Base-by-base conservation (phyloP, 30 jellyfish, hydroid and myxozoan species). In the Pelagia noctiluca region DNA sequence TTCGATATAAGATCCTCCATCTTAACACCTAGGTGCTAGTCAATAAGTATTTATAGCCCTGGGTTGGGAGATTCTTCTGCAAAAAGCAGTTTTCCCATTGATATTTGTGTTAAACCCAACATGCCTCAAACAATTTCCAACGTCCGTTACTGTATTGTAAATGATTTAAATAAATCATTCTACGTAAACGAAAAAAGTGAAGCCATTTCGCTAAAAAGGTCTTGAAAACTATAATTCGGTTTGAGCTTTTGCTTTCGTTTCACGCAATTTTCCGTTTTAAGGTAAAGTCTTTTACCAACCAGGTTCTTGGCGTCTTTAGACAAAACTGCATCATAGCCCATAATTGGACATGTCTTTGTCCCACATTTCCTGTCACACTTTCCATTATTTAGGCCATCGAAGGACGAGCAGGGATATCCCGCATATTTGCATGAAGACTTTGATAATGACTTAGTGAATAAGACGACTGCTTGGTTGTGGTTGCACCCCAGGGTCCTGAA, bases 401-500 rank as follows among this genome's bases (percentile, higher is more conserved):
- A 77, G 23, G 63, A 29, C 26, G 48, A 49, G 32, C 97, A 88
- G 0, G 86, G 90, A 75, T 79, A 88, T 23, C 89, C 89, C n/a
- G 57, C 50, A 57, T 80, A 80, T 52, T 76, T 65, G 31, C 83
- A 49, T 26, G 90, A 60, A 21, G 71, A 3, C 22, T 53, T 71
- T 22, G 81, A 28, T n/a, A 88, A 22, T 13, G 97, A 80, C 30
- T 70, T 90, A n/a, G 35, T 72, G 86, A 75, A 88, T 52, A 19
- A 50, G 57, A 35, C 60, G 18, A 88, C 90, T 0, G 97, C 90
- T 8, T 93, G 85, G 32, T 66, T 49, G 73, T 88, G 97, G 61
- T 88, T 67, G 86, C 97, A 88, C 4, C 91, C 97, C 24, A 88
- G 54, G 3, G 85, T 54, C 5, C 68, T 62, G 75, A 67, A 68